Conservation (phyloP, 2,113 vertebrate genomes). For the Mormoops blainvillei region DNA sequence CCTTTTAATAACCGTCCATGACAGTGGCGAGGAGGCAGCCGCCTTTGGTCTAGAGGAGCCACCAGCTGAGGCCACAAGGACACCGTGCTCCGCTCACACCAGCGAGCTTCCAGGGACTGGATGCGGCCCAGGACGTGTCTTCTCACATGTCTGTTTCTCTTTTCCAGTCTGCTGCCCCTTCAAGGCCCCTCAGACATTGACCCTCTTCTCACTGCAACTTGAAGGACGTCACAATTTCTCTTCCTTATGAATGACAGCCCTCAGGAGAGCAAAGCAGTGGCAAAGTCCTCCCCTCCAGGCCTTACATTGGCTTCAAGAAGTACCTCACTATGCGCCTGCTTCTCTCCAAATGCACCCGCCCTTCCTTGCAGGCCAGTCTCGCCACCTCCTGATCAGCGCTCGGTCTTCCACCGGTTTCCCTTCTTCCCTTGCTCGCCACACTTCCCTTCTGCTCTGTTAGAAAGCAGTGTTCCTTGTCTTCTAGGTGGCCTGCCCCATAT, state of each 20-base stretch:
- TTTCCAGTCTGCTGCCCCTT: neutral
- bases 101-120: too few relatives aligned
- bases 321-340: neutral
- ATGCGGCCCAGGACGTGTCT: neutral
- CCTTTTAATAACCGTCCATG: neutral
- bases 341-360: neutral
- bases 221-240: neutral
- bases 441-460: neutral
- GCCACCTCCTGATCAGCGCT: fast-evolving
- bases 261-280: neutral
- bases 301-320: neutral
- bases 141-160: neutral
- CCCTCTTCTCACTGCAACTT: neutral
- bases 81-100: fast-evolving
- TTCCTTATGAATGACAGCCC: neutral
- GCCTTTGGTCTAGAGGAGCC: neutral
- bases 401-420: too few relatives aligned
- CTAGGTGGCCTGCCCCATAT: neutral
- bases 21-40: fast-evolving
- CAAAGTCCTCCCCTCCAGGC: neutral
- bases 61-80: neutral
- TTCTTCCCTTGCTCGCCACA: neutral
- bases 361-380: neutral
- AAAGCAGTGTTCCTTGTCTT: neutral
- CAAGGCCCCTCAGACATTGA: neutral